A percentile compares a stretch with the other conserved stretches of the same genome.
phyloP scores from a whole-genome alignment of 2,113 vertebrate genomes.

The Rattus norvegicus region DNA sequence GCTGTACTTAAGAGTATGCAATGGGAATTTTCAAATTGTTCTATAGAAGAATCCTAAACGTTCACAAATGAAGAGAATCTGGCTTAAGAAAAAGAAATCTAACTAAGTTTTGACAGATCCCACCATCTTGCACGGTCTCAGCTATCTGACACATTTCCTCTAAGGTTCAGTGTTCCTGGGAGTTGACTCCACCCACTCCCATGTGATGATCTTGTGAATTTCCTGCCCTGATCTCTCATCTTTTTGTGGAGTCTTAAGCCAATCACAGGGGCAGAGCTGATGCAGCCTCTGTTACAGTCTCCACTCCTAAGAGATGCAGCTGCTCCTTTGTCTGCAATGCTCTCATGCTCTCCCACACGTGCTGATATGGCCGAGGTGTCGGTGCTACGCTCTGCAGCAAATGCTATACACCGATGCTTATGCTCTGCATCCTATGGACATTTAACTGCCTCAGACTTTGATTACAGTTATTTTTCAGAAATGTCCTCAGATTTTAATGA shows the following conservation, averaged over 20 bases:
- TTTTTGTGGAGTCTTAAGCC: not conserved
- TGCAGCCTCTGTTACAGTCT: not conserved
- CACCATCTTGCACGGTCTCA: not conserved
- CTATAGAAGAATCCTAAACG: not conserved
- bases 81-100: not conserved
- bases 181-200: not conserved
- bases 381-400: not conserved
- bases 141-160: not conserved
- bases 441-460: not conserved
- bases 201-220: not conserved
- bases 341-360: not conserved
- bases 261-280: not conserved
- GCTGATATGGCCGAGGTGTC: not conserved
- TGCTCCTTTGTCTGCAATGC: not conserved
- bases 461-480: slow-evolving; percentile 3
- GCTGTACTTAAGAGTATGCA: not conserved
- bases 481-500: not conserved
- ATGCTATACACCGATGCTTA: not conserved
- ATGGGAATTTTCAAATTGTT: not conserved
- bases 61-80: not conserved
- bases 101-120: not conserved
- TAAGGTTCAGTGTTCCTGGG: not conserved
- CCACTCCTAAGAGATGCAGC: not conserved
- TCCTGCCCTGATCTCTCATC: not conserved
- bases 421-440: not conserved